Base-by-base conservation (phyloP, 2,888 invertebrate genomes). In the Thymelicus lineola region DNA sequence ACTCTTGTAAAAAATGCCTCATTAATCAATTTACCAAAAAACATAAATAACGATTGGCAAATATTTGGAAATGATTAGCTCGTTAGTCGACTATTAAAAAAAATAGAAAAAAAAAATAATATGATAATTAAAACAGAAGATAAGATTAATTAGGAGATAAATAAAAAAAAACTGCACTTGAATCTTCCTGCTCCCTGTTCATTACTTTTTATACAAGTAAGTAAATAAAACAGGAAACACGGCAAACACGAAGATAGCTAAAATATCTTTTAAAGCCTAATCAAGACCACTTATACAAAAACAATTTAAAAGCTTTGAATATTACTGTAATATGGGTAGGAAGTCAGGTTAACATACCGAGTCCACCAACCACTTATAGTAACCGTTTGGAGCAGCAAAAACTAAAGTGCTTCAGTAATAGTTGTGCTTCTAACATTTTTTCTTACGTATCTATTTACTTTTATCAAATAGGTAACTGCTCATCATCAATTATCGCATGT, bases 361-460 rank as follows among this genome's bases (percentile, higher is more conserved):
- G 80, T 81, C 73, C 83, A 82, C 82, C 79, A 82, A 79, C 85
- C 85, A 85, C 85, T 88, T 86, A 82, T 78, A 81, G 79, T 83
- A 84, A 88, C 84, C 80, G 85, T 80, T 86, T 84, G 86, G 86
- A 42, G 80, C 85, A 82, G 84, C 83, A 86, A 88, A 89, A 89
- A 87, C 87, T 86, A 88, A 69, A 69, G 57, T 63, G 83, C 81
- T 79, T 82, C 83, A 85, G 83, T 82, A 84, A 77, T 77, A 74
- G 81, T 81, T 80, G 75, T 75, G 76, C 79, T 79, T 17, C 60
- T 20, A 42, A 20, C 20, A 20, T 45, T 45, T 60, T 60, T 60
- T 45, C 10, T 10, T 14, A 45, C 42, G 9, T 42, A 20, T 42
- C 38, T 35, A 57, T 14, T 3, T 10, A 10, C 1, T 12, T 12